Percentiles rank a stretch among this genome's conserved stretches.
Conservation (phyloP, 2,888 invertebrate genomes). For the Antheraea yamamai region DNA sequence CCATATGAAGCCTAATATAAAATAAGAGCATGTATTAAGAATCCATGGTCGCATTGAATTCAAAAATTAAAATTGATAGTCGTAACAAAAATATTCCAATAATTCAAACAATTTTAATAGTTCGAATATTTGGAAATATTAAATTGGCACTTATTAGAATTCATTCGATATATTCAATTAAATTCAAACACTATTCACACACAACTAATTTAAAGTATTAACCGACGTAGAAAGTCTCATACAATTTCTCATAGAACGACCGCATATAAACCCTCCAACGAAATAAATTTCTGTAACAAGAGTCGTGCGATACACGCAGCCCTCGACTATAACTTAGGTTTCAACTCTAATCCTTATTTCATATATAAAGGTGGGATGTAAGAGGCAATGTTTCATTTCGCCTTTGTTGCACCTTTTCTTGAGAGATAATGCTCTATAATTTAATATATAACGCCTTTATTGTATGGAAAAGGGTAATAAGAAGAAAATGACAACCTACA, state of each 20-base stretch:
- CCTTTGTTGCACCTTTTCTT: slow-evolving; percentile 11
- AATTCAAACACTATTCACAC: too few species aligned
- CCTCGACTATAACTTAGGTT: slow-evolving; percentile 16
- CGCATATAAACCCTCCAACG: not conserved
- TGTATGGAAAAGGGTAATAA: not conserved
- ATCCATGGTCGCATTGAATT: too few species aligned
- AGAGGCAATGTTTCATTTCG: slow-evolving; percentile 6
- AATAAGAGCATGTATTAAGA: too few species aligned
- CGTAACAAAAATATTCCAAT: too few species aligned
- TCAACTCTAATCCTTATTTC: slow-evolving; percentile 20
- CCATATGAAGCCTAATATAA: too few species aligned
- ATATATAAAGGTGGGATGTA: slow-evolving; percentile 11
- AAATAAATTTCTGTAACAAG: slow-evolving; percentile 14
- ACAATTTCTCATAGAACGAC: not conserved
- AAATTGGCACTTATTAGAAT: too few species aligned
- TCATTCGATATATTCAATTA: too few species aligned
- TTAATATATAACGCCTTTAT: not conserved
- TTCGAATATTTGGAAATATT: too few species aligned
- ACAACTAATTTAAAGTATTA: not conserved
- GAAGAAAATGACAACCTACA: not conserved
- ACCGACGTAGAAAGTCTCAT: not conserved
- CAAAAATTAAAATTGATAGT: too few species aligned
- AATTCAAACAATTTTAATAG: too few species aligned
- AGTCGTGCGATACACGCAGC: not conserved
- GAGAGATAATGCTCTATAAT: not conserved